Base-by-base conservation (phyloP, 2,888 invertebrate species). In the Exocentrus adspersus region DNA sequence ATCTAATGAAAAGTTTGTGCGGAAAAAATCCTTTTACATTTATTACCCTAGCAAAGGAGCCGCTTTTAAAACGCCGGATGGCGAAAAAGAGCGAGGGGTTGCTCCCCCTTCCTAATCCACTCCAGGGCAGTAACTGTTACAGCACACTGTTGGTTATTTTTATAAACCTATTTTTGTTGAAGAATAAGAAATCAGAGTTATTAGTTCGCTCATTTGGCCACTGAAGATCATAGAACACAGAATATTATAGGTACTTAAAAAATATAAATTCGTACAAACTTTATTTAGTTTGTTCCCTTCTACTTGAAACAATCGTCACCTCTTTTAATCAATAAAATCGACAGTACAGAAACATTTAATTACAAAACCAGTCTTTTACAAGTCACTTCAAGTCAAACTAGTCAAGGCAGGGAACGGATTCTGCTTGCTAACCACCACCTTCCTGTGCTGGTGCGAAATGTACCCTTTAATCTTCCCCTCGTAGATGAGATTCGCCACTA, bases 401-500 rank as follows among this genome's bases (percentile, higher is more conserved):
- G 91, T 90, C 41, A 92, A 82, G 10, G 89, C 84, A 2, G 98
- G 98, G 81, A 99, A 99, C 1, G 98, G 94, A 85, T 95, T 96
- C 80, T 95, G 93, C 82, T 99, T 99, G 77, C 97, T 97, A 46
- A 99, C 93, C 50, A 99, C 98, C 60, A 99, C 88, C 84, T 97
- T 98, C 81, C 97, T 92, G 83, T 99, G 98, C 75, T 95, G 94
- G 84, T 96, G 93, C 0, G 98, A 97, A 78, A 99, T 96, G 82
- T 99, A 99, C 0, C 99, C 98, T 82, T 98, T 98, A 74, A 99
- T 95, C 85, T 96, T 97, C 19, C 95, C 95, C 83, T 97, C 97
- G 79, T 90, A 95, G 75, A 99, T 98, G 58, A 99, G 87, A 85
- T 98, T 98, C 1, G 97, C 96, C 2, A 98, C 90, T 75, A 98